Percentiles rank a stretch among this genome's conserved stretches.
These are phyloP conservation scores for Syncerus caffer DNA, from an alignment of 2,797 vertebrate genomes.

Conservation along the genomic window DNA sequence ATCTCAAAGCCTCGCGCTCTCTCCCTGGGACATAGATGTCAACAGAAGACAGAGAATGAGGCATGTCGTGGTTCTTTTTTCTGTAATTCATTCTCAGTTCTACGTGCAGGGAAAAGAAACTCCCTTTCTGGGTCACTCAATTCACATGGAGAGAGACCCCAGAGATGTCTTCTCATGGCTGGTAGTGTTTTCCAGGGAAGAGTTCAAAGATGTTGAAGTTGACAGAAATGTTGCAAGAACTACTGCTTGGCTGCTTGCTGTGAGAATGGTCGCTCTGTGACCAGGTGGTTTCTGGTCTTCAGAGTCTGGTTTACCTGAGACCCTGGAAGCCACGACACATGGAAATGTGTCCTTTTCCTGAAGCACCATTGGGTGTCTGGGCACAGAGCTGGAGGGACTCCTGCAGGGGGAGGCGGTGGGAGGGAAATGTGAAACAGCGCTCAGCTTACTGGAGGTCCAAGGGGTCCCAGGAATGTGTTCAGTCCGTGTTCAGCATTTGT, in stretches of 20 bases:
- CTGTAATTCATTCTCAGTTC: not conserved
- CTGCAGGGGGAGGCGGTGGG: not conserved
- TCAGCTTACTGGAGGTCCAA: not conserved
- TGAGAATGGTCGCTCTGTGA: too few relatives aligned
- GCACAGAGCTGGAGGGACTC: not conserved
- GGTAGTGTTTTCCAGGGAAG: not conserved
- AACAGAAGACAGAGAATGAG: not conserved
- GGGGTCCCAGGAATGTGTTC: not conserved
- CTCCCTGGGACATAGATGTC: not conserved
- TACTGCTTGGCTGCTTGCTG: not conserved
- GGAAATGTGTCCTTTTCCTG: not conserved
- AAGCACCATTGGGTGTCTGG: accelerated
- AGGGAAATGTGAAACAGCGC: accelerated
- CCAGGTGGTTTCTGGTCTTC: not conserved
- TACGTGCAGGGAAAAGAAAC: not conserved
- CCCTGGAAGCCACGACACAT: not conserved
- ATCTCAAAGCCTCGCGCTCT: not conserved
- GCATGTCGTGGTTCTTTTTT: accelerated
- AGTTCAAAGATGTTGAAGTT: not conserved
- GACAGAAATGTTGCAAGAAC: not conserved
- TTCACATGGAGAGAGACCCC: not conserved
- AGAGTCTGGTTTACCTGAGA: not conserved
- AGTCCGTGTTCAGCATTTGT: not conserved
- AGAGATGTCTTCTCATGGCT: not conserved
- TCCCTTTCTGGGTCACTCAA: not conserved